These are phyloP conservation scores for Troilus luridus DNA, from an alignment of 2,888 invertebrate genomes.

Conservation along the genomic window DNA sequence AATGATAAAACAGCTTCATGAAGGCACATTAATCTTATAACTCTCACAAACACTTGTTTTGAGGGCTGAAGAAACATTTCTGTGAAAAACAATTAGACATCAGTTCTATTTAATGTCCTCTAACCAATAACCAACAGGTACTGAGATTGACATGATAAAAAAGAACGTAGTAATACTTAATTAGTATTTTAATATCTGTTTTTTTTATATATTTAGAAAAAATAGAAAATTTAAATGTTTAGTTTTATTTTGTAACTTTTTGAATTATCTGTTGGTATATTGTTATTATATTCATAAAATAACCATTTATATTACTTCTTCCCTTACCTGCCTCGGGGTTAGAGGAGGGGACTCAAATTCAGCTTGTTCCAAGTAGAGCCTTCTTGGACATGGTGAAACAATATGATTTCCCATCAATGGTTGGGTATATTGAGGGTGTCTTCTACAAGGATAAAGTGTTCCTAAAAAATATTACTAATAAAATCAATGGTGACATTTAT, in stretches of 20 bases:
- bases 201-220: background rate
- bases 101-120: background rate
- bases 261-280: background rate
- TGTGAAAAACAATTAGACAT: background rate
- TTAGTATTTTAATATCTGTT: background rate
- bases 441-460: slow-evolving; percentile 69
- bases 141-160: too few species aligned
- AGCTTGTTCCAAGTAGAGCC: slow-evolving; percentile 75
- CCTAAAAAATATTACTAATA: slow-evolving; percentile 56
- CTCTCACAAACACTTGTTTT: too few species aligned
- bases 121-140: too few species aligned
- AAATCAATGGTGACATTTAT: background rate
- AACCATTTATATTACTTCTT: background rate
- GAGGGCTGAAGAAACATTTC: background rate
- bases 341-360: slow-evolving; percentile 62
- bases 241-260: background rate
- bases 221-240: background rate
- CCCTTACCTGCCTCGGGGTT: slow-evolving; percentile 62
- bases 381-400: slow-evolving; percentile 68
- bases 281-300: background rate
- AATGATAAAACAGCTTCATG: too few species aligned
- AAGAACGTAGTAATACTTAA: background rate
- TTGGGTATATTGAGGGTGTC: slow-evolving; percentile 68
- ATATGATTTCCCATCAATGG: slow-evolving; percentile 64
- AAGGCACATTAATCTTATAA: too few species aligned